phyloP scores from a whole-genome alignment of 1,140 invertebrate genomes.

The Philopotamus ludificatus region DNA sequence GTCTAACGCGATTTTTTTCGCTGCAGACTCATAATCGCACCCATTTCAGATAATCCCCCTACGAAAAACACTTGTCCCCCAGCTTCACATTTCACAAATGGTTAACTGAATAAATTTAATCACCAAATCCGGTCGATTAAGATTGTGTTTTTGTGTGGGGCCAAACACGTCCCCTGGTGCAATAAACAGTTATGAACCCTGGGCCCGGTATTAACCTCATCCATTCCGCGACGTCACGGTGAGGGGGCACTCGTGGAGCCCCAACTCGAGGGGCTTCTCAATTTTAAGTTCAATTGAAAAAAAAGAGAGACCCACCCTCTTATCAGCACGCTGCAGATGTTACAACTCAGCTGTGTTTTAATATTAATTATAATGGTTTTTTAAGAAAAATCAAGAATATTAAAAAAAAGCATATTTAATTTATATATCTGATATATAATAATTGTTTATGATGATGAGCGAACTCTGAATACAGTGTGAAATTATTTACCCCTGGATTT shows the following conservation, averaged over 20 bases:
- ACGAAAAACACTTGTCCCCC: no score
- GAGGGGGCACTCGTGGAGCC: background rate
- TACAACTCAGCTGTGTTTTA: no score
- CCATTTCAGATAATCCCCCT: no score
- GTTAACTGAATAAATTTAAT: background rate
- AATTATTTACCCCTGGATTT: background rate
- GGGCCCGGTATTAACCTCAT: background rate
- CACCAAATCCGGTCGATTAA: background rate
- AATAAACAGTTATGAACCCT: constrained; percentile 27
- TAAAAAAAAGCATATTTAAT: no score
- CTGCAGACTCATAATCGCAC: background rate
- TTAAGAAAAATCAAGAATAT: no score
- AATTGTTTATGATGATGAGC: no score
- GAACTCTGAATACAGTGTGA: constrained; percentile 5
- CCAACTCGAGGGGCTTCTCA: background rate
- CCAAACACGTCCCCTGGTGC: background rate
- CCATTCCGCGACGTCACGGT: constrained; percentile 5
- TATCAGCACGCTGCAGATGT: background rate
- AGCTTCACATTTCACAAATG: no score
- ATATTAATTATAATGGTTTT: no score
- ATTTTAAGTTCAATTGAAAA: constrained; percentile 4
- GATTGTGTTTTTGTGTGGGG: constrained; percentile 17
- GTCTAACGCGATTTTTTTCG: background rate
- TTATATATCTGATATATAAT: no score
- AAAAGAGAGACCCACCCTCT: background rate